A percentile compares a stretch with the other conserved stretches of the same genome.
Evolutionary conservation across 2,797 vertebrate genomes (phyloP).

Genomic region (Salmo trutta): DNA sequence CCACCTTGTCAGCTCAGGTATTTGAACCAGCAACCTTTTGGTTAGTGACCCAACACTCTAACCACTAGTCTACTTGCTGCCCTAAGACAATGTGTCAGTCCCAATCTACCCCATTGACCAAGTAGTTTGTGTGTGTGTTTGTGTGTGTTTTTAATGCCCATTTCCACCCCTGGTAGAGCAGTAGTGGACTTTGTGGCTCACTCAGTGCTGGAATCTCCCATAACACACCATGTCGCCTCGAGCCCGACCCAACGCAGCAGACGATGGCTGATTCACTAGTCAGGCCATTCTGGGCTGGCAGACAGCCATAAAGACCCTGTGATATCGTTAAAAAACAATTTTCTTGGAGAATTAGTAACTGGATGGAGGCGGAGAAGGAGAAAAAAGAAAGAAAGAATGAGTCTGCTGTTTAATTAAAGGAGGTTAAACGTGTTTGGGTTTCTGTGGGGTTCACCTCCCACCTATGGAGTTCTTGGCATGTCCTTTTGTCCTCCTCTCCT

Average conservation of each 20-base stretch:
- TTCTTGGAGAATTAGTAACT: constrained; percentile 14
- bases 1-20: no score
- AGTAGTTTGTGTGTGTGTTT: neutral
- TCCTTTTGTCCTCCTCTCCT: constrained; percentile 14
- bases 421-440: neutral
- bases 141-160: neutral
- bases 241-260: neutral
- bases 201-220: constrained; percentile 3
- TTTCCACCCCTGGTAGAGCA: neutral
- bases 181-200: constrained; percentile 10
- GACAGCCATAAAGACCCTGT: constrained; percentile 30
- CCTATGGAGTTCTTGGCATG: neutral
- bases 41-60: no score
- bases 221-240: neutral
- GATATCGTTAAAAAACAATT: constrained; percentile 24
- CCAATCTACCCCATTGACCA: neutral
- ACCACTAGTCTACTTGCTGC: no score
- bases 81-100: neutral
- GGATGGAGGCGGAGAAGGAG: neutral
- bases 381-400: neutral
- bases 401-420: constrained; percentile 24
- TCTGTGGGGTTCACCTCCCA: neutral
- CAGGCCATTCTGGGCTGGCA: constrained; percentile 22
- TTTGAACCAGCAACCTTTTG: no score
- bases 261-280: constrained; percentile 6